Evolutionary conservation across 2,797 vertebrate genomes (phyloP), one percentile per base, ranked within the genome.

Genomic region (Cossypha polioptera): DNA sequence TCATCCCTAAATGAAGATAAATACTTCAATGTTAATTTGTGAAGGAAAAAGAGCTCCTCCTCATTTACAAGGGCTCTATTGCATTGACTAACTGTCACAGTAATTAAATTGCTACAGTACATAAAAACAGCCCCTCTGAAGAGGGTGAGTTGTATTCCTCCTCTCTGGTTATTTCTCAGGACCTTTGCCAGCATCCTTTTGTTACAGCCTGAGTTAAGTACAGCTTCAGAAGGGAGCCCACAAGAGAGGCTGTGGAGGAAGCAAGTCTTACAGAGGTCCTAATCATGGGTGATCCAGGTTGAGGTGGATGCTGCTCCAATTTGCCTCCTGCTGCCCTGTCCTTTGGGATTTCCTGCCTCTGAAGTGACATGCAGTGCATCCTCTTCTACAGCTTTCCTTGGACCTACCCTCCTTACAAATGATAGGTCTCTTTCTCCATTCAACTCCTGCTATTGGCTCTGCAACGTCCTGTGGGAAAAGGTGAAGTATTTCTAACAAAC

Each of bases 401-500:
- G 29, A 71, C 19, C 19, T 57, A 10, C 19, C 15, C 40, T 63
- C 24, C 63, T 63, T 19, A 45, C 18, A 89, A 50, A 51, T 11
- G 15, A n/a, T 8, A 14, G 8, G 7, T 55, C 28, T 55, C 22
- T 20, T 63, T 84, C 57, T 55, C 47, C 48, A 71, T 33, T 62
- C 40, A 40, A 0, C 16, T 91, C 36, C 22, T 35, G 36, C 33
- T 35, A 7, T n/a, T 91, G 51, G 13, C 7, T 76, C 40, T 66
- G 22, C 36, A 73, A 4, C 13, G 53, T 51, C 18, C 77, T 38
- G 9, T 38, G 8, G 43, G 77, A 81, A 89, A 81, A 11, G 6
- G 20, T 28, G 18, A 84, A 61, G 36, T 20, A 61, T 87, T 95
- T 96, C 91, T 92, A 74, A 51, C 25, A 61, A 90, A 86, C 19